Percentiles rank a stretch among this genome's conserved stretches.
Conservation (phyloP, 2,888 invertebrate species). For the Cryptocephalus primarius region DNA sequence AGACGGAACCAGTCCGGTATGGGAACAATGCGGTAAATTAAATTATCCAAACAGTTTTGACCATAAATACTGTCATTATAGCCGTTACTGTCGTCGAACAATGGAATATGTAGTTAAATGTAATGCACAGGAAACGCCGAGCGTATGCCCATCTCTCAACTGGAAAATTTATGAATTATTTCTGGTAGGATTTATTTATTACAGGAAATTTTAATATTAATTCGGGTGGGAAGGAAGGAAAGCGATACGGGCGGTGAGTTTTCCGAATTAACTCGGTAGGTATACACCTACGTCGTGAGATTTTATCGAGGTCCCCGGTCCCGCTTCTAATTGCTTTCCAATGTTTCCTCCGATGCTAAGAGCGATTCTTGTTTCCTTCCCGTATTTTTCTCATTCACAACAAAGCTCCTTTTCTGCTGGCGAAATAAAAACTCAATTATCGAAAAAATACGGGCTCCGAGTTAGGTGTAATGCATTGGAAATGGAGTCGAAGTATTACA, state of each 20-base stretch:
- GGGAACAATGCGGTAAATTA: slow-evolving; percentile 9
- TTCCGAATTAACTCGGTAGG: neutral
- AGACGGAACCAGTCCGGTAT: too few relatives aligned
- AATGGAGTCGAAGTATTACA: slow-evolving; percentile 7
- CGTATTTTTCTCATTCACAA: slow-evolving; percentile 1
- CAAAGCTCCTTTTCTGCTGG: too few relatives aligned
- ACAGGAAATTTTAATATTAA: slow-evolving; percentile 15
- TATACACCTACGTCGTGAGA: neutral
- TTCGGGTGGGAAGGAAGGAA: slow-evolving; percentile 10
- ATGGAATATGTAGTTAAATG: slow-evolving; percentile 12
- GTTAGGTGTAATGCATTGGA: slow-evolving; percentile 7
- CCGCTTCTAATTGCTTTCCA: neutral
- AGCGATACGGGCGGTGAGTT: slow-evolving; percentile 10
- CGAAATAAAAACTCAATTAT: slow-evolving; percentile 3
- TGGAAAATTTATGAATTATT: slow-evolving; percentile 5
- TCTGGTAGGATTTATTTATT: slow-evolving; percentile 6
- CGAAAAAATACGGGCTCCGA: slow-evolving; percentile 1
- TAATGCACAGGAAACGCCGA: slow-evolving; percentile 14
- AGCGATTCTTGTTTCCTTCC: neutral
- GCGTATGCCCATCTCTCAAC: slow-evolving; percentile 6
- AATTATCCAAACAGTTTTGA: slow-evolving; percentile 15
- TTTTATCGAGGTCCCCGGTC: neutral
- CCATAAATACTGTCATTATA: slow-evolving; percentile 15
- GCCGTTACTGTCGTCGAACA: slow-evolving; percentile 7
- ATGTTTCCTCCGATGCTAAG: neutral